Evolutionary conservation across 2,113 vertebrate species (phyloP), one percentile per base, ranked within the genome.

Genomic region (Misgurnus mizolepis): DNA sequence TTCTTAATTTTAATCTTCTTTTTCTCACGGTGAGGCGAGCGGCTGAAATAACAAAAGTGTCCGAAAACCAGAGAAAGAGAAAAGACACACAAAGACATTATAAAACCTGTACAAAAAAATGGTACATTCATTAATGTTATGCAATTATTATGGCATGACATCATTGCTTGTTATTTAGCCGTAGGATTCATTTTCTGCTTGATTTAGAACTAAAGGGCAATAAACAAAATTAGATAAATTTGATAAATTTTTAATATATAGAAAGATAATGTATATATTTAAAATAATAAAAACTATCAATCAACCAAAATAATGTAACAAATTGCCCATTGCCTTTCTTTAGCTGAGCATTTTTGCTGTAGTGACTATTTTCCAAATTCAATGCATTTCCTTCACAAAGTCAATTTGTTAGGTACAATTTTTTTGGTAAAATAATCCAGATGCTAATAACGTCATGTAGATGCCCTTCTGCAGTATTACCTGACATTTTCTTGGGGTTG

Each of bases 1-100:
- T 97, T 97, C 85, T 95, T 95, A 22, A 96, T 90, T 92, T 97
- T 34, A 34, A 34, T 95, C 88, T 95, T 97, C 94, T 96, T 97
- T 92, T 96, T 96, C 90, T 96, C 95, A 40, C 95, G 95, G 60
- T 95, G 94, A 12, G 96, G 95, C 71, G 96, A 96, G 34, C 94
- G 95, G 64, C 96, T 95, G 83, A 82, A 67, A 22, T 77, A 9
- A 78, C 22, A 27, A 17, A 22, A 14, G 56, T 12, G 62, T 34
- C 69, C 80, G 66, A 85, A 39, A 7, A 34, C n/a, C 39, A 76
- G 15, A 75, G 53, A 67, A 43, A 69, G 27, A 67, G 12, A 53
- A 67, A 43, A 69, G 27, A 67, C 15, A 53, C 7, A 40, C 40
- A 61, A 49, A 64, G 45, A 47, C 3, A 22, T 70, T 11, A 50